A percentile compares a stretch with the other conserved stretches of the same genome.
phyloP scores from a whole-genome alignment of 2,888 invertebrate genomes.

The Leucophenga maculata region DNA sequence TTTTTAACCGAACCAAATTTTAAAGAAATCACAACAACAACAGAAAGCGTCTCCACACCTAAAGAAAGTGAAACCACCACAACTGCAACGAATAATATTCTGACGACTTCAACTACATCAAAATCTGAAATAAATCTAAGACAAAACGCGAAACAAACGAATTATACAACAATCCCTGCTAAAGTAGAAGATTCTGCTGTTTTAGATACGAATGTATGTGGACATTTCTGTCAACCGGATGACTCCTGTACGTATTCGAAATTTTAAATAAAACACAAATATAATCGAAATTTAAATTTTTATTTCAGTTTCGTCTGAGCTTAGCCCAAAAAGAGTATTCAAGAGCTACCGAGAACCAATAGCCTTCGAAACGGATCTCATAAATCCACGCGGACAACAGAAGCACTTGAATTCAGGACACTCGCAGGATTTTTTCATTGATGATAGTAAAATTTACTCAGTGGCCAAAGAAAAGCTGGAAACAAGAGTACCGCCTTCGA shows the following conservation, averaged over 20 bases:
- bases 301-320: too few species aligned
- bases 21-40: too few species aligned
- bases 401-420: conserved; percentile 21
- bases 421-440: conserved; percentile 47
- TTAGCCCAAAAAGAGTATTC: conserved; percentile 24
- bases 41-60: too few species aligned
- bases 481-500: conserved; percentile 45
- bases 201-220: conserved; percentile 52
- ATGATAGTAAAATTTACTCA: conserved; percentile 55
- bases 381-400: conserved; percentile 40
- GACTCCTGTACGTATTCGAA: conserved; percentile 25
- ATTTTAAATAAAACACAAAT: too few species aligned
- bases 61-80: too few species aligned
- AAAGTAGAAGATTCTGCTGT: conserved; percentile 42
- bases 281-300: too few species aligned
- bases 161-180: neutral
- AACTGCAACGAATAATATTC: too few species aligned
- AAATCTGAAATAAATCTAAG: conserved; percentile 8
- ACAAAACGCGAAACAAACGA: neutral
- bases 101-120: conserved; percentile 26
- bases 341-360: conserved; percentile 59
- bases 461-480: conserved; percentile 45
- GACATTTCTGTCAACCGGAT: conserved; percentile 45
- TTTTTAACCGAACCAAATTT: too few species aligned
- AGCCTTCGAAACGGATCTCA: conserved; percentile 51